Base-by-base conservation (phyloP, 1,140 invertebrate genomes). In the Drosophila tani region DNA sequence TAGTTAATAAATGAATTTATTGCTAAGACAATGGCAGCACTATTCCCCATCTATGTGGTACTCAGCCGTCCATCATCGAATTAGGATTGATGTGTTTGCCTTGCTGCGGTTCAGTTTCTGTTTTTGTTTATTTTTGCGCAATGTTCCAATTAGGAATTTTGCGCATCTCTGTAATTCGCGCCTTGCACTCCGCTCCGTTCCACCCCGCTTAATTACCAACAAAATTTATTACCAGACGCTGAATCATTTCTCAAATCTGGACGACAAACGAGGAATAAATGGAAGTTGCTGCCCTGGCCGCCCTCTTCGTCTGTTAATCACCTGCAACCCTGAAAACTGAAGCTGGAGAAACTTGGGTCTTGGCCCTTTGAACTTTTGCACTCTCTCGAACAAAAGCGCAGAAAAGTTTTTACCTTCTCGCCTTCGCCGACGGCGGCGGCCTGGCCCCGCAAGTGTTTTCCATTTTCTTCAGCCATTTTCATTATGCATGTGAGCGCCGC, bases 71-170 rank as follows among this genome's bases (percentile, higher is more conserved):
- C 38, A 46, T 19, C 56, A 50, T 43, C 3, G 17, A 12, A 9
- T n/a, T 21, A 1, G 0, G 5, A 11, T 14, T 50, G 29, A 21
- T 45, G 21, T 64, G 21, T 64, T 80, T 68, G 45, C 47, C 38
- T 66, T 58, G 35, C 63, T 56, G 49, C 29, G 29, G 56, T 73
- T 73, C 29, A n/a, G 70, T 73, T 15, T 56, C 68, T 35, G 68
- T 63, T 70, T 69, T 80, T 77, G 70, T 77, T 88, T 83, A 83
- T 78, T 88, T 88, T 87, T 87, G 83, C 83, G 83, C 80, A 83
- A 76, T 80, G 81, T 58, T 78, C 84, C 57, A 88, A 81, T 87
- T 87, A 83, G 68, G 67, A 81, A 67, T 67, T 71, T 83, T 73
- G 66, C 70, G 49, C 81, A 71, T 74, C 68, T 51, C 29, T 38